phyloP scores from a whole-genome alignment of 2,888 invertebrate species.

The Creontiades dilutus region DNA sequence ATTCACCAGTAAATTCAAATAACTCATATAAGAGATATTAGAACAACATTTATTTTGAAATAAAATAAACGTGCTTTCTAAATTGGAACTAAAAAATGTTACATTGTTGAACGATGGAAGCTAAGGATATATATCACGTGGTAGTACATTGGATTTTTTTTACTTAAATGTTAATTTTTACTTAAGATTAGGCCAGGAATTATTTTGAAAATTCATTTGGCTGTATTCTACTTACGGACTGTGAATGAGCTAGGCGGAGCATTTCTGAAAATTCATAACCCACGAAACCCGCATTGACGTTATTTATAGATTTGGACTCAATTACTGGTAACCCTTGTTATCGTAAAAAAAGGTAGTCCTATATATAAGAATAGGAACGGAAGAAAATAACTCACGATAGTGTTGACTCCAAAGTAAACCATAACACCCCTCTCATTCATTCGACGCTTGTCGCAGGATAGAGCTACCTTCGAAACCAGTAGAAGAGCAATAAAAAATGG shows the following conservation, averaged over 20 bases:
- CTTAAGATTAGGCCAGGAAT: too few relatives aligned
- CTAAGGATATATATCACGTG: too few relatives aligned
- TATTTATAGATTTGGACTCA: slow-evolving; percentile 6
- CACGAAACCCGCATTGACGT: slow-evolving; percentile 39
- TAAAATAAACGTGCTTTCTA: too few relatives aligned
- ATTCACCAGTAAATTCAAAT: too few relatives aligned
- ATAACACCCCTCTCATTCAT: slow-evolving; percentile 2
- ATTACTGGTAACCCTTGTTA: not conserved
- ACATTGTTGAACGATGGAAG: too few relatives aligned
- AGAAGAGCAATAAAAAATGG: slow-evolving; percentile 56
- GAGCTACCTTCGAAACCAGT: slow-evolving; percentile 37
- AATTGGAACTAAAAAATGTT: too few relatives aligned
- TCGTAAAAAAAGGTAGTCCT: slow-evolving; percentile 28
- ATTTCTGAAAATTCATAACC: not conserved
- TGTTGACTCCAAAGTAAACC: slow-evolving; percentile 48
- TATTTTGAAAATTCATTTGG: too few relatives aligned
- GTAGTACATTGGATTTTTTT: too few relatives aligned
- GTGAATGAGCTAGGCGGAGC: not conserved
- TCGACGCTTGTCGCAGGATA: not conserved
- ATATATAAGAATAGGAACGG: slow-evolving; percentile 9
- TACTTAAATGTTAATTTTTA: too few relatives aligned
- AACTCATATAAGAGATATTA: too few relatives aligned
- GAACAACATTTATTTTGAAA: too few relatives aligned
- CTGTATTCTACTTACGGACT: not conserved
- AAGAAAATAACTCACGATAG: slow-evolving; percentile 25